Evolutionary conservation across 2,113 vertebrate species (phyloP), one percentile per base, ranked within the genome.

Genomic region (Mobula birostris): DNA sequence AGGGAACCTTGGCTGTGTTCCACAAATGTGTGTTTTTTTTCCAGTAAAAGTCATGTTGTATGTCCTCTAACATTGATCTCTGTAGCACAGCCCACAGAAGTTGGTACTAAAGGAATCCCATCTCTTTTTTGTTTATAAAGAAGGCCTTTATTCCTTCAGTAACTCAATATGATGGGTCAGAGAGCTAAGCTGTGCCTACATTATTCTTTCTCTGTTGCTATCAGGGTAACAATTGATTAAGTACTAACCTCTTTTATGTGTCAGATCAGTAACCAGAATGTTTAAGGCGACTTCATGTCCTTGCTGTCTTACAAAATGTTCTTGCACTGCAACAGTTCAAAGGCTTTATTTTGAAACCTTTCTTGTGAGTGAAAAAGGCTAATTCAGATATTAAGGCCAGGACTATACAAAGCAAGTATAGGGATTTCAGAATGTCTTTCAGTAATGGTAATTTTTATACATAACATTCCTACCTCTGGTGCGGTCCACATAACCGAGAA

Each of bases 241-340:
- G 91, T 93, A 93, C 36, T 74, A 48, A 17, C 66, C 19, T 56
- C 48, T 40, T 93, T 72, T 93, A 74, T 56, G 21, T 93, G 91
- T 93, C 70, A 56, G 36, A 56, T 90, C 85, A 66, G 14, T 32
- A 66, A 63, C 85, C n/a, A 66, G 29, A 90, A 66, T 90, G 61
- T 90, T 90, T 90, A 32, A 76, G 32, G 24, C 8, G 9, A 2
- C 1, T 27, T 72, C 68, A 36, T 12, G 7, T 93, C 91, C 70
- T 74, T 93, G 91, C 68, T 93, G 68, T 93, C 68, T 93, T 56
- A 56, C 91, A 93, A 93, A 93, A 70, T 48, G 24, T 93, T 93
- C 70, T 12, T 82, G 79, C 32, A 5, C 32, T 40, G 79, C 40
- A 9, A 74, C 72, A 82, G 19, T 48, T 82, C 79, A 70, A 70